These are phyloP conservation scores for Halictus quadricinctus DNA, from an alignment of 2,888 invertebrate species.

Conservation along the genomic window DNA sequence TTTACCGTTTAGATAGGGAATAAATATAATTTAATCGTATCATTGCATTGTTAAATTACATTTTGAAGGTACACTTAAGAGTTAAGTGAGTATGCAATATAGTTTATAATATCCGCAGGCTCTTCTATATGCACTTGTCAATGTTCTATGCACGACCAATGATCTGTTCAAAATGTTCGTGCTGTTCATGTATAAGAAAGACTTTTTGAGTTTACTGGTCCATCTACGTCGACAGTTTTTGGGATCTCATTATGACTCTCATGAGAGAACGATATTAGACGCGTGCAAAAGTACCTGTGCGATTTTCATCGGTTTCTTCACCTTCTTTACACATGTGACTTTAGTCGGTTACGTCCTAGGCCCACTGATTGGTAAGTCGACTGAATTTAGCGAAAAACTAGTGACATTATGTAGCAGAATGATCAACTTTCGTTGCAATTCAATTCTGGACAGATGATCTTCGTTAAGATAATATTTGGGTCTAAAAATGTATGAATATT, in stretches of 20 bases:
- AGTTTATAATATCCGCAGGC: conserved; percentile 7
- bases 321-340: conserved; percentile 35
- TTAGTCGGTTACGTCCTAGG: conserved; percentile 17
- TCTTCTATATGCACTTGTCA: conserved; percentile 51
- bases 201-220: conserved; percentile 47
- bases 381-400: too few relatives aligned
- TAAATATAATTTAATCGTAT: too few relatives aligned
- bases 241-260: conserved; percentile 33
- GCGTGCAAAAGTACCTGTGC: conserved; percentile 23
- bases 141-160: conserved; percentile 52
- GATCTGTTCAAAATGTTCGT: conserved; percentile 60
- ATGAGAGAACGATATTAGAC: conserved; percentile 29
- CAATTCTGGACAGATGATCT: neutral
- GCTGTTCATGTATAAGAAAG: conserved; percentile 51
- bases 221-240: conserved; percentile 50
- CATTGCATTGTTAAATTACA: too few relatives aligned
- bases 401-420: too few relatives aligned
- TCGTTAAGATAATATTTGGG: neutral
- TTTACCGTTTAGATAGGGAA: too few relatives aligned
- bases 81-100: neutral
- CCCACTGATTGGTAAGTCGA: conserved; percentile 42
- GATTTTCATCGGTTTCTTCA: conserved; percentile 43
- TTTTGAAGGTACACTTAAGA: too few relatives aligned
- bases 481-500: too few relatives aligned
- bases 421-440: too few relatives aligned